Evolutionary conservation across 2,888 invertebrate species (phyloP), one percentile per base, ranked within the genome.

Genomic region (Pocota personata): DNA sequence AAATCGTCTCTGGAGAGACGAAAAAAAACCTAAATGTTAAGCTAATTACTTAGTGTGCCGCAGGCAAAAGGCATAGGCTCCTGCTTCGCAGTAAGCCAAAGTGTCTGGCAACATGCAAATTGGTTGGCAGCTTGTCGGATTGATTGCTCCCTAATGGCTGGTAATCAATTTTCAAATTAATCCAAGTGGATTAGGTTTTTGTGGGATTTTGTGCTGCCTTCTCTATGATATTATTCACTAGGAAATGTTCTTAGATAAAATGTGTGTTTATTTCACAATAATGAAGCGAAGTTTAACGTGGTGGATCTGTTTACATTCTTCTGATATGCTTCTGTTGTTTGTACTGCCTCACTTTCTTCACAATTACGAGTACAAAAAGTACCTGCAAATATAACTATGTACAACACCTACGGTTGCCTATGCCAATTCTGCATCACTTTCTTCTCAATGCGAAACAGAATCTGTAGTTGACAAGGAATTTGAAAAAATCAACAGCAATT

Each of bases 101-200:
- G 58, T 72, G 71, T 64, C 80, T 35, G 66, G 73, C 62, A 75
- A 40, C 75, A 84, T 71, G 80, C 75, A 64, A 84, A 75, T 80
- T 84, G 69, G 40, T 75, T 80, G 66, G 40, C 80, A 80, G 75
- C 64, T 57, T 75, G 75, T 84, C 52, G 66, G 66, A 80, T 76
- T 76, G 75, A 84, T 84, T 80, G 58, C 58, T 66, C 58, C 58
- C 75, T 64, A 46, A 71, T 66, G 71, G 75, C 58, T 32, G 67
- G 75, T 55, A 80, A 80, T 84, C 84, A 84, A 84, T 80, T 84
- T 84, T 71, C 58, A 64, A 80, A 71, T 76, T 71, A 84, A 60
- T 80, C 64, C 62, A 78, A 84, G 69, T 57, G 62, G 57, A 71
- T 69, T 60, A 57, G 58, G 57, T 40, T 30, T 64, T 75, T 52